Evolutionary conservation across 2,888 invertebrate species (phyloP).

Genomic region (Blomia tropicalis): DNA sequence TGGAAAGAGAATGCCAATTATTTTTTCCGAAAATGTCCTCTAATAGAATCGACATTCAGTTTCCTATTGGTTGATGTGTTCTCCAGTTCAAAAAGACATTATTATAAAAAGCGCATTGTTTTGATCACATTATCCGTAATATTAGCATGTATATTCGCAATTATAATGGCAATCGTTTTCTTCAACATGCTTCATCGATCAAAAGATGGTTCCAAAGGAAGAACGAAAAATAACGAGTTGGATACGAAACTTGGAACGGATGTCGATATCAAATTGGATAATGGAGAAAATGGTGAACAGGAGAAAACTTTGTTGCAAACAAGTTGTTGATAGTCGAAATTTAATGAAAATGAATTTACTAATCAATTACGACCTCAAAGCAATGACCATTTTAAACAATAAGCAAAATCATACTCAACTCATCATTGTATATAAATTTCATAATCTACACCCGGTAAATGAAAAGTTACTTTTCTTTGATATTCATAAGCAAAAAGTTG

Average conservation of each 20-base stretch:
- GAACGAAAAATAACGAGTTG: not conserved
- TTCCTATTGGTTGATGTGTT: not conserved
- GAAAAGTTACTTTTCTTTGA: too few species aligned
- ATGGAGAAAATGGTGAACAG: not conserved
- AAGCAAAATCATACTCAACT: too few species aligned
- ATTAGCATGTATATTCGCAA: not conserved
- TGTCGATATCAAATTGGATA: not conserved
- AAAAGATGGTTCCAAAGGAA: not conserved
- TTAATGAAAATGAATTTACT: too few species aligned
- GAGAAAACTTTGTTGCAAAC: not conserved
- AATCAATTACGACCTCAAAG: too few species aligned
- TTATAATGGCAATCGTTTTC: not conserved
- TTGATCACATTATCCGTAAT: not conserved
- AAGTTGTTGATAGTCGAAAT: constrained; percentile 2
- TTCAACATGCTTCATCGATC: not conserved
- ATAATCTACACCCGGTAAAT: too few species aligned
- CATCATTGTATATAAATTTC: too few species aligned
- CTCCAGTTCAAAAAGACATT: constrained; percentile 1
- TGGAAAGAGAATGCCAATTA: not conserved
- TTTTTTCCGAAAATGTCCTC: not conserved
- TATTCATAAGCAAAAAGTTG: too few species aligned
- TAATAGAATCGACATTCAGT: not conserved
- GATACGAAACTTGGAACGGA: not conserved
- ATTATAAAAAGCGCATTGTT: not conserved
- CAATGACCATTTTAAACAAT: too few species aligned